Percentiles rank a stretch among this genome's conserved stretches.
phyloP scores from a whole-genome alignment of 2,888 invertebrate species.

The Drosophila prostipennis region DNA sequence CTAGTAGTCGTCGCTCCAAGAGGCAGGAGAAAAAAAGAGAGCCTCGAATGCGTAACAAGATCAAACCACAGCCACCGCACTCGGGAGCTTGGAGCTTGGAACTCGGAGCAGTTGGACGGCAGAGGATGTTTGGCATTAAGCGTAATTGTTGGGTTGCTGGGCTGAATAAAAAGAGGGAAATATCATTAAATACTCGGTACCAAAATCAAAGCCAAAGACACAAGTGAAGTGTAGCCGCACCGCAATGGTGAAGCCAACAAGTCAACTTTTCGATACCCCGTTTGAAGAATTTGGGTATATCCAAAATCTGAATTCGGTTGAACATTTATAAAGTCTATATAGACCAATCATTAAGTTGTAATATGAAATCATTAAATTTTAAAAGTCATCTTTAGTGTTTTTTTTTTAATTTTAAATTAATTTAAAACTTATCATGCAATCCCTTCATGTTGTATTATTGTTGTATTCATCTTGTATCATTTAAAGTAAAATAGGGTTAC shows the following conservation, averaged over 20 bases:
- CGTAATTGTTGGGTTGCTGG: conserved; percentile 71
- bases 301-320: no score
- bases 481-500: no score
- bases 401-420: no score
- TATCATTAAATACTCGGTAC: conserved; percentile 76
- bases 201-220: conserved; percentile 70
- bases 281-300: background rate
- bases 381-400: no score
- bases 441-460: no score
- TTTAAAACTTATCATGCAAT: no score
- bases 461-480: no score
- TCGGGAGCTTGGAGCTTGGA: conserved; percentile 12
- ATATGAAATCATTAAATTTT: no score
- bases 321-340: no score
- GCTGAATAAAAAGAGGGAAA: conserved; percentile 48
- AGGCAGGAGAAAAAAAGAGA: conserved; percentile 3
- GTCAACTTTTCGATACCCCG: conserved; percentile 54
- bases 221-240: conserved; percentile 70
- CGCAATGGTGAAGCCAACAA: conserved; percentile 50
- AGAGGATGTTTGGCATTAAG: conserved; percentile 81
- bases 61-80: conserved; percentile 76
- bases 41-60: conserved; percentile 76
- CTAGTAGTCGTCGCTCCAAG: conserved; percentile 35
- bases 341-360: no score
- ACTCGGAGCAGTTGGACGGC: conserved; percentile 13